Conservation (phyloP, 2,113 vertebrate genomes). For the Psettodes erumei region DNA sequence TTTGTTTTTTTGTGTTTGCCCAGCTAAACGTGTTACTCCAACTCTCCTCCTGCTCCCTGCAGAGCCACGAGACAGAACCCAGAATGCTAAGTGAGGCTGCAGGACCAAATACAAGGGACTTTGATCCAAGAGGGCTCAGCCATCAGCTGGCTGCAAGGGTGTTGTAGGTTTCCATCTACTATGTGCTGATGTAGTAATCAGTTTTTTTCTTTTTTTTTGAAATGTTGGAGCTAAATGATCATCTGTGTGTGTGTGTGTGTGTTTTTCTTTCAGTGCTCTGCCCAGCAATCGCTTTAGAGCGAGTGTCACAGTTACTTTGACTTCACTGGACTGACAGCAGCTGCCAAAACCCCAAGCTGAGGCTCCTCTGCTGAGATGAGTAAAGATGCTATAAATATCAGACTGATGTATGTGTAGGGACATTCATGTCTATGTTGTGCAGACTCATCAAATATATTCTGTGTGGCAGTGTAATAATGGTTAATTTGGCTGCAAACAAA, state of each 20-base stretch:
- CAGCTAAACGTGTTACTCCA: not conserved
- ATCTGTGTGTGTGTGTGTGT: conserved; percentile 34
- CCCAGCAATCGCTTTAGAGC: conserved; percentile 48
- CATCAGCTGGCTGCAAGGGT: conserved; percentile 47
- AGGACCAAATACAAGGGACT: conserved; percentile 34
- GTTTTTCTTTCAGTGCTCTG: conserved; percentile 13
- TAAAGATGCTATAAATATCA: conserved; percentile 42
- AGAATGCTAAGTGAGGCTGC: conserved; percentile 21
- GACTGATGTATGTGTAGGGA: conserved; percentile 11
- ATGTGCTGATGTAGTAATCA: conserved; percentile 46
- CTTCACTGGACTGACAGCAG: conserved; percentile 49
- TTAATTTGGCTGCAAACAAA: not conserved
- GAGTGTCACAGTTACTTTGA: conserved; percentile 42
- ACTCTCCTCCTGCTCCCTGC: conserved; percentile 19
- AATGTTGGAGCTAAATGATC: conserved; percentile 43
- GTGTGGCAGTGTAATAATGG: not conserved
- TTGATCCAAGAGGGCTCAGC: conserved; percentile 50
- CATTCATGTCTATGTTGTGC: not conserved
- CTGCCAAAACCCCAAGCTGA: conserved; percentile 33
- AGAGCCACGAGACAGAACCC: conserved; percentile 22
- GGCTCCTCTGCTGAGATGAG: conserved; percentile 18
- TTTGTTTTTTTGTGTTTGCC: conserved; percentile 19
- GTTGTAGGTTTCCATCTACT: conserved; percentile 22
- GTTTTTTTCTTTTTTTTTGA: conserved; percentile 6
- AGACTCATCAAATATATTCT: conserved; percentile 4